Evolutionary conservation across 2,113 vertebrate species (phyloP).

Genomic region (Pachycephala philippinensis): DNA sequence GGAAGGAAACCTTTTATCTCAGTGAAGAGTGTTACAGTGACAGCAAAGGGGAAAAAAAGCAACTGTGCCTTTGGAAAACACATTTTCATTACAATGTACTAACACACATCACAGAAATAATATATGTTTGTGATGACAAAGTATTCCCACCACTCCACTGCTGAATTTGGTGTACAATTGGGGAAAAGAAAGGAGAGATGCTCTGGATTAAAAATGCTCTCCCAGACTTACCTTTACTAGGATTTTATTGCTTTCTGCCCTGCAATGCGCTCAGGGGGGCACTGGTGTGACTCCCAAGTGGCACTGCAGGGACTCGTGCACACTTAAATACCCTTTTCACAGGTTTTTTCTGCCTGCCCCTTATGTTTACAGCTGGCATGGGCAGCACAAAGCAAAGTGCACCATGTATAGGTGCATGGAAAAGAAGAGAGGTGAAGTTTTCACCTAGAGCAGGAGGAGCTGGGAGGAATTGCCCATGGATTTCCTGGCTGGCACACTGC

Average conservation of each 20-base stretch:
- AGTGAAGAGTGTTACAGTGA: neutral
- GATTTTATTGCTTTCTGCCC: neutral
- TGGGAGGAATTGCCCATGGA: neutral
- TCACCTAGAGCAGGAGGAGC: neutral
- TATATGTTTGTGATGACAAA: neutral
- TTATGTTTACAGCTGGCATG: neutral
- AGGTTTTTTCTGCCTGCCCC: neutral
- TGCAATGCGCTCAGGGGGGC: fast-evolving
- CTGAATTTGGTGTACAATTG: neutral
- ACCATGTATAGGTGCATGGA: fast-evolving
- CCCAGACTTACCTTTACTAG: neutral
- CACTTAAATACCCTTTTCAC: neutral
- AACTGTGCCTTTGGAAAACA: neutral
- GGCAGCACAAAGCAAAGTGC: neutral
- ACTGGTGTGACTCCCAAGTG: neutral
- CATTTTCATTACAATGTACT: neutral
- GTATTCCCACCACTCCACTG: neutral
- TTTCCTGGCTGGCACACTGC: neutral
- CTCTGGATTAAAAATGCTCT: neutral
- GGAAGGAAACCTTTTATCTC: constrained; percentile 13
- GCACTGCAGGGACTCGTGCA: fast-evolving
- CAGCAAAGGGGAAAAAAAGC: neutral
- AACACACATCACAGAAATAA: neutral
- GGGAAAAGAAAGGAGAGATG: neutral
- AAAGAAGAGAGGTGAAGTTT: neutral